Base-by-base conservation (phyloP, 1,140 invertebrate genomes). In the Melitaea cinxia region DNA sequence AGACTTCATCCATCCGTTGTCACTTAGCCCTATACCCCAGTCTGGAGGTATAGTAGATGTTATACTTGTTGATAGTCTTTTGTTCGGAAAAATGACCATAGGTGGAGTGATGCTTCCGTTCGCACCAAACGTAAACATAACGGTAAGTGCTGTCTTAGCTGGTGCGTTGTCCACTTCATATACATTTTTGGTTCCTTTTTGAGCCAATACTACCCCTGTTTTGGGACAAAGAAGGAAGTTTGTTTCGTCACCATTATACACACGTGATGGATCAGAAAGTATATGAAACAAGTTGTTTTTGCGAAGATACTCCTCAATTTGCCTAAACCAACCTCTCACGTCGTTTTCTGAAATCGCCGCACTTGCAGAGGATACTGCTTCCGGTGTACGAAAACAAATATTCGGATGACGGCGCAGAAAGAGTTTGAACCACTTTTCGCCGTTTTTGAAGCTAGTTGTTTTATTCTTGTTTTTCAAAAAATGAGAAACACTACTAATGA, bases 161-260 rank as follows among this genome's bases (percentile, higher is more conserved):
- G 56, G 68, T 1, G 65, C 77, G 30, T 68, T 42, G 10, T 77
- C 75, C 19, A 87, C 55, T 54, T 74, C 70, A 58, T 88, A 85
- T 12, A 81, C 73, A 28, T 85, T 73, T 74, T 73, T 81, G 70
- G 61, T n/a, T 79, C 80, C 77, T 78, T 84, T 54, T 57, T 26
- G 6, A 58, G 70, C 12, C 14, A 88, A 60, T 14, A 86, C 77
- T 28, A 70, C 62, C 12, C 72, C 75, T 35, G 47, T 78, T 72
- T 78, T 79, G 42, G 82, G 81, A 33, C 72, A 76, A 14, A 88
- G 37, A 14, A 74, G 53, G 60, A 90, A 80, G 54, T 71, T 75
- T 30, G 81, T 85, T 67, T 91, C 88, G 59, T 90, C 81, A 5
- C 75, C 71, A 65, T 91, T 89, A 35, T 79, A 78, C n/a, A 88